Evolutionary conservation across 2,113 vertebrate genomes (phyloP), one percentile per base, ranked within the genome.

Genomic region (Tachycineta bicolor): DNA sequence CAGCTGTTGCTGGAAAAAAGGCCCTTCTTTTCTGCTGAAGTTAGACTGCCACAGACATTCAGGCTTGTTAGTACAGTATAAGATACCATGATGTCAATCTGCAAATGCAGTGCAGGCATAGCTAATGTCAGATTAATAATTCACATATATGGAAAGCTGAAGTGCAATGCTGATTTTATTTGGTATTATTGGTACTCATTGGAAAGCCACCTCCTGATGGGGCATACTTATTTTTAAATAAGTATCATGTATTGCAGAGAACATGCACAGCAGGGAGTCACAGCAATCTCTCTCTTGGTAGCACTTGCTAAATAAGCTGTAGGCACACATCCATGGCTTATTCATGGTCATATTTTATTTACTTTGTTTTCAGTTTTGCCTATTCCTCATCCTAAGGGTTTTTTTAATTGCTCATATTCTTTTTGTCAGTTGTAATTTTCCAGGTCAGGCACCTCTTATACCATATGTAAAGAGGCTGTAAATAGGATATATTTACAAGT

Each of bases 271-370:
- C 79, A 81, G 85, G 83, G 31, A 83, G 41, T 70, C 60, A 89
- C 39, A 83, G 58, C 52, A 75, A 56, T 93, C 33, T 77, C 31
- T 62, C 50, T 85, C 81, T 31, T n/a, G 23, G 44, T 87, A 92
- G 26, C 52, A 86, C 83, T 93, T 90, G 69, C 49, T 86, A 75
- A 95, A 86, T 43, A 89, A 56, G 43, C 50, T 90, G 64, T 69
- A 60, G 82, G 64, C 56, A 83, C 23, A 14, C 16, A 93, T 92
- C 59, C 60, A 12, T 96, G 17, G 67, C 79, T 83, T 77, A 77
- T 81, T 83, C 56, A 83, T 64, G 31, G 65, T 75, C 76, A 87
- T 93, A 64, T 94, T 95, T 96, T 93, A 91, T 90, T 96, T 90
- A 92, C 60, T 67, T 81, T 84, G 56, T 49, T 94, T 96, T 92